These are phyloP conservation scores for Petrocephalus microphthalmus DNA, from an alignment of 2,113 vertebrate species.

Conservation along the genomic window DNA sequence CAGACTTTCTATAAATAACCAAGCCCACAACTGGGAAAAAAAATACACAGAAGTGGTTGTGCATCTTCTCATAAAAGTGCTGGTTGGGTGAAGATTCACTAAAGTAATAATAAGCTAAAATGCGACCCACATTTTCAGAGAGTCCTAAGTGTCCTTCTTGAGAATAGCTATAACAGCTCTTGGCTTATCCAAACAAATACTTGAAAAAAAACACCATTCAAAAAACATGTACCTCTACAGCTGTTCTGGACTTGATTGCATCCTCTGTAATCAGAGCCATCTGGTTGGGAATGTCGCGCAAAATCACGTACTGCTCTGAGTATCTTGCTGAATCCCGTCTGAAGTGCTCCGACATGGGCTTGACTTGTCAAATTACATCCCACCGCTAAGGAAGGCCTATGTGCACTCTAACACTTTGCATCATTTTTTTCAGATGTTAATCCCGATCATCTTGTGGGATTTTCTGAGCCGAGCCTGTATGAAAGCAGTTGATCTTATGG, in stretches of 20 bases:
- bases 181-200: background rate
- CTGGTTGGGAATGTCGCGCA: background rate
- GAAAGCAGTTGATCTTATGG: background rate
- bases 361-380: background rate
- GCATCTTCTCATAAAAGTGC: background rate
- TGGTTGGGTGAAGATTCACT: background rate
- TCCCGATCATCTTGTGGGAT: background rate
- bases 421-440: background rate
- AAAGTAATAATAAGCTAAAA: background rate
- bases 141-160: background rate
- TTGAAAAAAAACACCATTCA: background rate
- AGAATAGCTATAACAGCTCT: background rate
- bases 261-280: constrained; percentile 7
- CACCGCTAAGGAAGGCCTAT: background rate
- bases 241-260: background rate
- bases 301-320: background rate
- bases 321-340: background rate
- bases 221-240: background rate
- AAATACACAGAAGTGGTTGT: background rate
- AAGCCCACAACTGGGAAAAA: background rate
- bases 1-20: background rate
- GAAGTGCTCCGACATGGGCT: background rate
- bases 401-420: background rate
- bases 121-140: background rate
- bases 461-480: background rate